Evolutionary conservation across 2,888 invertebrate genomes (phyloP), one percentile per base, ranked within the genome.

Genomic region (Galeopsomyia nigrocyanea): DNA sequence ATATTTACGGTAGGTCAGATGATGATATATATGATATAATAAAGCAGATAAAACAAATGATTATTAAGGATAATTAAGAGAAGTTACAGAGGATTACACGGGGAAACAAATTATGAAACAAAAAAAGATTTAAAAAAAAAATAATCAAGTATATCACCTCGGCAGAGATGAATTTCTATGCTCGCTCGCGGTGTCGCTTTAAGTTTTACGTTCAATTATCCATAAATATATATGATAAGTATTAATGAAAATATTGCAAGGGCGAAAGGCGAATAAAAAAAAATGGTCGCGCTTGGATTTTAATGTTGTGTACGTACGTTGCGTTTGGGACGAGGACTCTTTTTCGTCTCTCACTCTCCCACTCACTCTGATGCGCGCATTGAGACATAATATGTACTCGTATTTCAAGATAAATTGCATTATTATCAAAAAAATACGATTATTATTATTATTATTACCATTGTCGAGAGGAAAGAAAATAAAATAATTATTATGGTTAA

Each of bases 1-100:
- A 73, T 76, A 76, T 76, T 76, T 75, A 77, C 74, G 71, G 70
- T 75, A 53, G 73, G 75, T 77, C 75, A 75, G 73, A 77, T 75
- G 56, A 73, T 75, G n/a, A n/a, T 31, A 31, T 31, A 77, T 74
- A 71, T 69, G 65, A 73, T 61, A 65, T 65, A 65, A 68, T 65
- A 56, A 69, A 62, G 61, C 55, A 61, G 61, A 55, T 61, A 61
- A 50, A 39, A 39, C 10, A 58, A 56, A 61, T 31, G 22, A 71
- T 61, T 69, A 73, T 47, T 39, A 39, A 39, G 39, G 65, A 31
- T 60, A 65, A 60, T 22, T 61, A 69, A 65, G 26, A 61, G 51
- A 22, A 64, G 39, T 73, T 73, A 46, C 56, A 47, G 64, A 58
- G 50, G 56, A 71, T 19, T 49, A 66, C n/a, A n/a, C 22, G 60